Conservation (phyloP, 2,888 invertebrate species). For the Carterocephalus palaemon region DNA sequence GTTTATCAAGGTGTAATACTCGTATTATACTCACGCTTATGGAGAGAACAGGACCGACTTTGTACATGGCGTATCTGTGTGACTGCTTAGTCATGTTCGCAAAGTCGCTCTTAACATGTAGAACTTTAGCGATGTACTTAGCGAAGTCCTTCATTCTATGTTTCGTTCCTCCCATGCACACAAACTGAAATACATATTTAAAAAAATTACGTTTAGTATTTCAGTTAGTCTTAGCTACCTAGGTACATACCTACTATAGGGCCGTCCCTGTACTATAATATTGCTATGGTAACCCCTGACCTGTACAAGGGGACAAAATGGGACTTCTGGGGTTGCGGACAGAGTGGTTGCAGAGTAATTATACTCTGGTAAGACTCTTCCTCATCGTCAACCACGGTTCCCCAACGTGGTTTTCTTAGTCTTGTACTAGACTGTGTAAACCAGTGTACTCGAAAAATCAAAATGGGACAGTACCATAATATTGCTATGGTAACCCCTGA, state of each 20-base stretch:
- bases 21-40: conserved; percentile 74
- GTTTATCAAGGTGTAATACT: no score
- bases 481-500: no score
- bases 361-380: no score
- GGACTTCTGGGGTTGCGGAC: no score
- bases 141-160: conserved; percentile 82
- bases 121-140: conserved; percentile 67
- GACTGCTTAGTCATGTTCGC: conserved; percentile 78
- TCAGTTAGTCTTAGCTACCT: neutral
- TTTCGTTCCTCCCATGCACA: conserved; percentile 84
- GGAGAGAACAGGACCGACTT: conserved; percentile 82
- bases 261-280: neutral
- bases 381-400: no score
- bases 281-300: no score
- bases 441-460: no score
- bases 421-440: no score
- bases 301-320: no score
- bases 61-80: conserved; percentile 82
- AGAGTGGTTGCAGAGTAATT: no score
- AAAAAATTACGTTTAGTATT: neutral
- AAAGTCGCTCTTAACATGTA: conserved; percentile 65
- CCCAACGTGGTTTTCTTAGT: no score
- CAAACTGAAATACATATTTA: conserved; percentile 73
- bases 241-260: neutral
- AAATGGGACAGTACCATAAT: no score